Evolutionary conservation across 1,140 invertebrate species (phyloP).

Genomic region (Papilio machaon): DNA sequence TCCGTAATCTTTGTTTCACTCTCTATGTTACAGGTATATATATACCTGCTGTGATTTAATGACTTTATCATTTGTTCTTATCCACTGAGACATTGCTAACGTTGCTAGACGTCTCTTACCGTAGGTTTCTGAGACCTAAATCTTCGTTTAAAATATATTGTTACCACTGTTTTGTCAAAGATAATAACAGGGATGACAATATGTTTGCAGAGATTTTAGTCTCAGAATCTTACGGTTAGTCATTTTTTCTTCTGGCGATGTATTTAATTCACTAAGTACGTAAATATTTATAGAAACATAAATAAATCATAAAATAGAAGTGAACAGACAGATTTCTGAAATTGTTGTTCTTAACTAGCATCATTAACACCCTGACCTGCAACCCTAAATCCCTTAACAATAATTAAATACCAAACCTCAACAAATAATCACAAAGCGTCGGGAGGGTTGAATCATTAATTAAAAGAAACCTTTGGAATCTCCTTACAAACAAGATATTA

Average conservation of each 20-base stretch:
- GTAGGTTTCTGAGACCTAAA: too few species aligned
- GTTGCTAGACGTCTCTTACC: background rate
- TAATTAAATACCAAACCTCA: conserved; percentile 66
- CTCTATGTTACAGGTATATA: background rate
- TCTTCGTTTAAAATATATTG: too few species aligned
- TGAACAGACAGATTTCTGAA: background rate
- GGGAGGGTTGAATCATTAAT: conserved; percentile 76
- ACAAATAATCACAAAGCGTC: conserved; percentile 67
- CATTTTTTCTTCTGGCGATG: background rate
- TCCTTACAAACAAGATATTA: conserved; percentile 78
- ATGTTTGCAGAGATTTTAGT: too few species aligned
- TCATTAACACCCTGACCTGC: conserved; percentile 54
- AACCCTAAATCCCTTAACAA: conserved; percentile 56
- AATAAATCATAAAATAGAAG: background rate
- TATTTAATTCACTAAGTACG: background rate
- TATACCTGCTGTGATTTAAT: background rate
- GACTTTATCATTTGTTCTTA: background rate
- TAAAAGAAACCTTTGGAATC: conserved; percentile 68
- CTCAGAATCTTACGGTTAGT: too few species aligned
- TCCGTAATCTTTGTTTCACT: background rate
- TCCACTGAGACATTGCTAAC: too few species aligned
- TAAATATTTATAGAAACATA: background rate
- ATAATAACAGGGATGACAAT: too few species aligned
- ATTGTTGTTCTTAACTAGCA: background rate
- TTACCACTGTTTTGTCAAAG: too few species aligned